Evolutionary conservation across 2,113 vertebrate species (phyloP).

Genomic region (Dasypus novemcinctus): DNA sequence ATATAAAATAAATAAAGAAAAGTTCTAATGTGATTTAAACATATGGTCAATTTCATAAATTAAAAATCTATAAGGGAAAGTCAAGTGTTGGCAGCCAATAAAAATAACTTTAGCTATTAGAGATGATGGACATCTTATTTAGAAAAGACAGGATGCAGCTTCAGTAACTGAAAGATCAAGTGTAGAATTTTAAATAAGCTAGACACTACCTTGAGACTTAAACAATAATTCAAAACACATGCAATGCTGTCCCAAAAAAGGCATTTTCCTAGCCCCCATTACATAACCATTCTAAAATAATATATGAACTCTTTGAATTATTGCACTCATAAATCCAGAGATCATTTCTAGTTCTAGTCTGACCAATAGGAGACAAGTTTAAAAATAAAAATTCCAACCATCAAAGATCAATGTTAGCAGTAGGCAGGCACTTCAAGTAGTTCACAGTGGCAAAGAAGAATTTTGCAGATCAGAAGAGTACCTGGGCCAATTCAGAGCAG

Average conservation of each 20-base stretch:
- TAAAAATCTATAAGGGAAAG: not conserved
- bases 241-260: not conserved
- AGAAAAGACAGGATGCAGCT: not conserved
- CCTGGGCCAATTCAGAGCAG: not conserved
- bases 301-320: not conserved
- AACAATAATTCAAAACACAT: slow-evolving; percentile 12
- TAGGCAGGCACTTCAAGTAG: not conserved
- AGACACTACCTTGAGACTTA: slow-evolving; percentile 8
- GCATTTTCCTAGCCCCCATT: slow-evolving; percentile 34
- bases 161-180: slow-evolving; percentile 16
- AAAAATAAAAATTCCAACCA: slow-evolving; percentile 22
- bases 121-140: slow-evolving; percentile 14
- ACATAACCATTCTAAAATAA: slow-evolving; percentile 2
- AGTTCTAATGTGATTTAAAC: slow-evolving; percentile 9
- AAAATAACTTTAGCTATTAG: not conserved
- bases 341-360: slow-evolving; percentile 6
- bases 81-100: not conserved
- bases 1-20: too few species aligned
- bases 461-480: slow-evolving; percentile 8
- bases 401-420: not conserved
- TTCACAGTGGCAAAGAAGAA: slow-evolving; percentile 44
- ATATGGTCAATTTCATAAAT: slow-evolving; percentile 17
- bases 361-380: not conserved
- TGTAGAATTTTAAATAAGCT: slow-evolving; percentile 26
- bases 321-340: slow-evolving; percentile 19